These are phyloP conservation scores for Berghia stephanieae DNA, from an alignment of 1,140 invertebrate genomes.

Conservation along the genomic window DNA sequence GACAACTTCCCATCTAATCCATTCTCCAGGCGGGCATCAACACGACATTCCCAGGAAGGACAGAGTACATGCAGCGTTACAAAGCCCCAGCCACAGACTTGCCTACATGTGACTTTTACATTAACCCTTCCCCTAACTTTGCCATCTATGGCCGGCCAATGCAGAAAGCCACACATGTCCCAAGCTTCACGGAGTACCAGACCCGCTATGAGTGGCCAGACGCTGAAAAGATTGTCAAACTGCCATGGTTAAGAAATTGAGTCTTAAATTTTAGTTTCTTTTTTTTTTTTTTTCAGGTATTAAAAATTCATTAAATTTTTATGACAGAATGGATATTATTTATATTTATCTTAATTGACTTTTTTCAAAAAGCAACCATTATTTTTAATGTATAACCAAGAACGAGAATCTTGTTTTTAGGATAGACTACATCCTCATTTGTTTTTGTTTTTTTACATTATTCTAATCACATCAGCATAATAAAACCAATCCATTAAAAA, in stretches of 20 bases:
- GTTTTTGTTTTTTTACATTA: too few species aligned
- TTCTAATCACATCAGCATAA: too few species aligned
- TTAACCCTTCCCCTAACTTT: slow-evolving; percentile 64
- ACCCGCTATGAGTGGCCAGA: slow-evolving; percentile 63
- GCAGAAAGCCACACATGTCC: slow-evolving; percentile 41
- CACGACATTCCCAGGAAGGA: slow-evolving; percentile 61
- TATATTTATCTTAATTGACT: too few species aligned
- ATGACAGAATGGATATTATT: too few species aligned
- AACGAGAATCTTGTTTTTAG: too few species aligned
- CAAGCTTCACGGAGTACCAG: slow-evolving; percentile 61
- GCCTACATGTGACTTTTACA: slow-evolving; percentile 52
- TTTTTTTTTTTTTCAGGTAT: too few species aligned
- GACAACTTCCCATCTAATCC: too few species aligned
- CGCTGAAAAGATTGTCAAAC: slow-evolving; percentile 54
- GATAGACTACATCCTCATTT: too few species aligned
- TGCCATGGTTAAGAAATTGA: slow-evolving; percentile 57
- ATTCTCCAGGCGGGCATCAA: slow-evolving; percentile 60
- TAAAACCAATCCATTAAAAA: too few species aligned
- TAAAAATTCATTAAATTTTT: too few species aligned
- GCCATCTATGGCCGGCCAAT: slow-evolving; percentile 58
- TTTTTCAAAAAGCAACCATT: too few species aligned
- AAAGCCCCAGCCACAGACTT: slow-evolving; percentile 44
- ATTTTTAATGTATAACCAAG: too few species aligned
- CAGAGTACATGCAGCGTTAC: slow-evolving; percentile 62
- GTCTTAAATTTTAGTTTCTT: neutral